Evolutionary conservation across 1,140 invertebrate genomes (phyloP), one percentile per base, ranked within the genome.

Genomic region (Belonocnema kinseyi): DNA sequence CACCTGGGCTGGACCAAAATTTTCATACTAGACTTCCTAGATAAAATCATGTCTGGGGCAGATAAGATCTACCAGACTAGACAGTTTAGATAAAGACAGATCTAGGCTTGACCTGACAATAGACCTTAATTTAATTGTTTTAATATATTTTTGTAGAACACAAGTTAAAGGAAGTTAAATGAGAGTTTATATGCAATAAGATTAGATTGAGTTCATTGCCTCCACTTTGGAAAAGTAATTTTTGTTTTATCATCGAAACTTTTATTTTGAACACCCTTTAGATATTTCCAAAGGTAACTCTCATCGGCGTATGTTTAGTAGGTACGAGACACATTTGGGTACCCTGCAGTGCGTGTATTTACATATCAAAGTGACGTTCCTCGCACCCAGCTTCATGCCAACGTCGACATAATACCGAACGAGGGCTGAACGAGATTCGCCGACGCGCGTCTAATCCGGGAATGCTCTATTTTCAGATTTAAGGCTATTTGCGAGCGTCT

Each of bases 321-420:
- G 61, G 61, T 66, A 61, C 58, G 58, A 61, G 58, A 61, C 14
- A 66, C 61, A 66, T 66, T 66, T 79, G 86, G 86, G 84, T 66
- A n/a, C 21, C 61, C 61, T 66, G 61, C 40, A 66, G 61, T 40
- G 61, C 26, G 61, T 85, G 77, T 90, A 90, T 90, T 90, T 90
- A 88, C 88, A 90, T 90, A 88, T 90, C 88, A 90, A 90, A 90
- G 88, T 89, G 86, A 87, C 84, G 81, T 79, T 79, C 80, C 82
- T 82, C 75, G 77, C 81, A 80, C 74, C 75, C 66, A 72, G 56
- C 46, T 33, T 66, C 26, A 66, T 66, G 61, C 61, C 61, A 66
- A 66, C 33, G 61, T 66, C 61, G 61, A 66, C 61, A 66, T 66
- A 66, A 66, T 74, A 66, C 50, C 52, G 21, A 54, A 72, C n/a